Evolutionary conservation across 2,113 vertebrate genomes (phyloP).

Genomic region (Neofelis nebulosa): DNA sequence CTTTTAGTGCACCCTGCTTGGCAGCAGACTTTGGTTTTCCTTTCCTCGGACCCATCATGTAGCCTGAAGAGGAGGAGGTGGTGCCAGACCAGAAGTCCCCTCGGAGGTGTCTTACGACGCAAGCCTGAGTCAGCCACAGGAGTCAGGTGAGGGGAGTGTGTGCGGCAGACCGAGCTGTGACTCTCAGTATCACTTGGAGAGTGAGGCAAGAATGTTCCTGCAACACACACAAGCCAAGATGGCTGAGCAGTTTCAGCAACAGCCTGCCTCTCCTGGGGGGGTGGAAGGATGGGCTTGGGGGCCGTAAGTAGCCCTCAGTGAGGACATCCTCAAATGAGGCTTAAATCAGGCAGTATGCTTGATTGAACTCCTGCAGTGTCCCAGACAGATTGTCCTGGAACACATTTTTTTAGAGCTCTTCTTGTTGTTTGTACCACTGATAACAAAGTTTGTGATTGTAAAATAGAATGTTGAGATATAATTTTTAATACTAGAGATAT

Average conservation of each 20-base stretch:
- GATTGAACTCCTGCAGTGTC: background rate
- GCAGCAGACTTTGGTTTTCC: background rate
- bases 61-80: background rate
- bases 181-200: background rate
- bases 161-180: background rate
- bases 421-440: conserved; percentile 9
- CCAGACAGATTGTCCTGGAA: background rate
- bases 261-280: background rate
- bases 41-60: background rate
- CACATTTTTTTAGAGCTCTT: background rate
- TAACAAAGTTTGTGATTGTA: conserved; percentile 36
- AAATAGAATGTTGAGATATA: background rate
- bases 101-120: background rate
- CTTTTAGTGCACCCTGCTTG: background rate
- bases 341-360: background rate
- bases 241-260: background rate
- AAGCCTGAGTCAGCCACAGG: background rate
- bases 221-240: background rate
- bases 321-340: background rate
- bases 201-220: background rate
- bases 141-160: background rate
- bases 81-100: background rate
- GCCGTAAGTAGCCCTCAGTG: background rate
- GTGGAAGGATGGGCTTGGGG: no score
- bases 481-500: conserved; percentile 22